phyloP scores from a whole-genome alignment of 2,113 vertebrate genomes.

The Pipra filicauda region DNA sequence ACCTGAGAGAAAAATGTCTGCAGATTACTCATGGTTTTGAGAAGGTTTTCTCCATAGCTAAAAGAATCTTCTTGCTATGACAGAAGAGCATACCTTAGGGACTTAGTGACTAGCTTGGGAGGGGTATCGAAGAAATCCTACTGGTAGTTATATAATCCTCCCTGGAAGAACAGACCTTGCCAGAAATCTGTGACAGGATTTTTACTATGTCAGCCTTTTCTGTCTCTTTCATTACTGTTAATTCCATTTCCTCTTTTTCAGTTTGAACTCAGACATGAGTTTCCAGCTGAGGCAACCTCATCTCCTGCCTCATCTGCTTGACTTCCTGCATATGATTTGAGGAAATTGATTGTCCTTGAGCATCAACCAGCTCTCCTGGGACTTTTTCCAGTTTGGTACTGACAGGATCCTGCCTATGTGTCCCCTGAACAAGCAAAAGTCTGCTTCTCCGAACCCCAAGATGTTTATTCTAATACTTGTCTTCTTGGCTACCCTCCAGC shows the following conservation, averaged over 20 bases:
- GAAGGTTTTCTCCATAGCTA: not conserved
- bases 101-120: not conserved
- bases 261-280: not conserved
- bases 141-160: not conserved
- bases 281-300: not conserved
- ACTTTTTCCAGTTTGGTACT: not conserved
- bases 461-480: not conserved
- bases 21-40: not conserved
- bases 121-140: not conserved
- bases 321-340: not conserved
- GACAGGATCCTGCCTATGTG: not conserved
- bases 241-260: not conserved
- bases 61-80: not conserved
- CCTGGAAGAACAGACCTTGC: not conserved
- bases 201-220: not conserved
- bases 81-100: not conserved
- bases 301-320: not conserved
- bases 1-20: not conserved
- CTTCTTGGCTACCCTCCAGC: not conserved
- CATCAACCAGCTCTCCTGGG: not conserved
- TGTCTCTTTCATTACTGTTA: not conserved
- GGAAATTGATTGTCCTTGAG: not conserved
- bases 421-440: not conserved
- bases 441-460: not conserved
- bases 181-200: not conserved